A percentile compares a stretch with the other conserved stretches of the same genome.
These are phyloP conservation scores for Papilio elwesi DNA, from an alignment of 2,888 invertebrate species.

Conservation along the genomic window DNA sequence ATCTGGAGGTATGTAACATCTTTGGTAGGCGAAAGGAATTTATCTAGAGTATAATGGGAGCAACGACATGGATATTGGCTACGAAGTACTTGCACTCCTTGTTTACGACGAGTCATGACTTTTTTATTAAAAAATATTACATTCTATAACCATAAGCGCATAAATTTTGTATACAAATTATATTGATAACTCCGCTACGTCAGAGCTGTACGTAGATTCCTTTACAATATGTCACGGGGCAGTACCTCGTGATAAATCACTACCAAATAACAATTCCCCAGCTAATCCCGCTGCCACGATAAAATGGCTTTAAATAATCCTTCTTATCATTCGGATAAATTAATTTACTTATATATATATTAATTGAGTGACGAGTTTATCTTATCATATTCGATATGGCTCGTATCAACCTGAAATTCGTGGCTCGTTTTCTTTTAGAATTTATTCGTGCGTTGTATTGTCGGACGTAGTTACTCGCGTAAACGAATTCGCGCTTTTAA, in stretches of 20 bases:
- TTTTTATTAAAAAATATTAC: conserved; percentile 4
- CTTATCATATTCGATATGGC: conserved; percentile 55
- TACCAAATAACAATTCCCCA: conserved; percentile 42
- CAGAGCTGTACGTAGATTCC: not conserved
- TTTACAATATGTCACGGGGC: conserved; percentile 19
- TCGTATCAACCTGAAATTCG: conserved; percentile 37
- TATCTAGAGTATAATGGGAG: too few relatives aligned
- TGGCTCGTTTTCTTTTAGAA: conserved; percentile 27
- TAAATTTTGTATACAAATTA: not conserved
- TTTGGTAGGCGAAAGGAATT: too few relatives aligned
- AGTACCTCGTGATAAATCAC: conserved; percentile 37
- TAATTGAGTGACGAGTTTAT: conserved; percentile 65
- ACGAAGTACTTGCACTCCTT: too few relatives aligned
- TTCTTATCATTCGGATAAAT: conserved; percentile 63
- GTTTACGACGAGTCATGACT: too few relatives aligned
- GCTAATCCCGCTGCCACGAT: conserved; percentile 55
- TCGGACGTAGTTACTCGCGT: not conserved
- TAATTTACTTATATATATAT: conserved; percentile 67
- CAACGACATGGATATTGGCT: too few relatives aligned
- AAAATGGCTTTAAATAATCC: conserved; percentile 64
- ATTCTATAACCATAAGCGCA: not conserved
- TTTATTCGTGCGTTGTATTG: conserved; percentile 13
- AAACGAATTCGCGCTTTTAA: conserved; percentile 31
- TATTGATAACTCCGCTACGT: not conserved
- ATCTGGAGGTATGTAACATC: too few relatives aligned